Base-by-base conservation (phyloP, 2,888 invertebrate species). In the Yponomeuta sedellus region DNA sequence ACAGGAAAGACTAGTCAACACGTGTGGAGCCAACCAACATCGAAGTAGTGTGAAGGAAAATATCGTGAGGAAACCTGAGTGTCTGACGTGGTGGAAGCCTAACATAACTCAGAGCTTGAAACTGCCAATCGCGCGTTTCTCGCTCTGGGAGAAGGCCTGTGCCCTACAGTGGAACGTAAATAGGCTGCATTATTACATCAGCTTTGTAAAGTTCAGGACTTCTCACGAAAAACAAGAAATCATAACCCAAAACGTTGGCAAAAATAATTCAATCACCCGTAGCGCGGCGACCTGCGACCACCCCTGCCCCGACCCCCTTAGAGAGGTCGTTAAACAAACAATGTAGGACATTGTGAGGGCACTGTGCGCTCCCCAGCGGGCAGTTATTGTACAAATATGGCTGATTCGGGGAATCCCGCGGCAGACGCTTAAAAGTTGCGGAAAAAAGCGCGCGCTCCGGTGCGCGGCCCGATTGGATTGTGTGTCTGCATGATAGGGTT, bases 311-410 rank as follows among this genome's bases (percentile, higher is more conserved):
- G 73, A 75, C 75, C 77, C 81, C 78, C 83, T 80, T 85, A 86
- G 82, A 86, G 79, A 86, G 78, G 84, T 86, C 86, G 86, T 89
- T 89, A 88, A 89, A 86, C 88, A 87, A 86, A 88, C 78, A 79
- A 82, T 78, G n/a, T 22, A 19, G 65, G 19, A n/a, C 16, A 20
- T 58, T 83, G 85, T 85, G 83, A 84, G 70, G 73, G 71, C 70
- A 52, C 44, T 52, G 75, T 74, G 76, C 73, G 77, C 73, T 80
- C 83, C 83, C 82, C 76, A 73, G 77, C 78, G 81, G 79, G 78
- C 83, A 80, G 82, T 86, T 86, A 84, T 88, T 86, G 84, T 83
- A 82, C 82, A 80, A 84, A 84, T 85, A 82, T 80, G 79, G 81
- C 84, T 79, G 83, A 83, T 86, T 86, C 86, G 82, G 75, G 82